These are phyloP conservation scores for Rhegmatorhina hoffmannsi DNA, from an alignment of 2,113 vertebrate genomes.

Conservation along the genomic window DNA sequence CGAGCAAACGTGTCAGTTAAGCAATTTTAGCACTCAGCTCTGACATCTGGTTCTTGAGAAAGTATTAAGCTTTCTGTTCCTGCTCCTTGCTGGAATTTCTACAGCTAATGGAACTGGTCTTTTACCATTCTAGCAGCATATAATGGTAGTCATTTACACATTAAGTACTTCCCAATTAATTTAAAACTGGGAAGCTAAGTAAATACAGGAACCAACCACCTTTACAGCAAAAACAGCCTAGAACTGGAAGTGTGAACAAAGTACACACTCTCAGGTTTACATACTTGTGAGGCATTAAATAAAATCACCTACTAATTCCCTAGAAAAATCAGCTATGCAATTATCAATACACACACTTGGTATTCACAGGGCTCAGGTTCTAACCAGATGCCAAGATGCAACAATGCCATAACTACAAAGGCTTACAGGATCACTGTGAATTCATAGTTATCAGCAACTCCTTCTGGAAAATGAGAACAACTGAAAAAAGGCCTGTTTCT, in stretches of 20 bases:
- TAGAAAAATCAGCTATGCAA: background rate
- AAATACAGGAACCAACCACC: background rate
- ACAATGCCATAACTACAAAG: background rate
- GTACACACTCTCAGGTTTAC: background rate
- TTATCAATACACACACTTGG: background rate
- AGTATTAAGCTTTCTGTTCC: background rate
- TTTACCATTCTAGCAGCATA: background rate
- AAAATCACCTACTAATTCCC: background rate
- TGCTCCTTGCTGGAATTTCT: background rate
- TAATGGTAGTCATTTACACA: background rate
- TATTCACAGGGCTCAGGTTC: background rate
- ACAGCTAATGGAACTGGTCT: background rate
- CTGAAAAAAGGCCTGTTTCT: background rate
- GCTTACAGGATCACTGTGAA: background rate
- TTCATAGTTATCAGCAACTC: background rate
- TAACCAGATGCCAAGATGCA: background rate
- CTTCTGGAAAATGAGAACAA: background rate
- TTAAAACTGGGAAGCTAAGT: background rate
- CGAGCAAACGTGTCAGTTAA: background rate
- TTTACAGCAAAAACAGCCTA: background rate
- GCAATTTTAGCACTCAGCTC: background rate
- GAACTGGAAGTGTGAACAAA: background rate
- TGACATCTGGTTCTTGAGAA: background rate
- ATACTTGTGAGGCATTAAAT: background rate
- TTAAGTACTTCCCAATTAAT: background rate